phyloP scores from a whole-genome alignment of 2,797 vertebrate species.

The Cygnus olor region DNA sequence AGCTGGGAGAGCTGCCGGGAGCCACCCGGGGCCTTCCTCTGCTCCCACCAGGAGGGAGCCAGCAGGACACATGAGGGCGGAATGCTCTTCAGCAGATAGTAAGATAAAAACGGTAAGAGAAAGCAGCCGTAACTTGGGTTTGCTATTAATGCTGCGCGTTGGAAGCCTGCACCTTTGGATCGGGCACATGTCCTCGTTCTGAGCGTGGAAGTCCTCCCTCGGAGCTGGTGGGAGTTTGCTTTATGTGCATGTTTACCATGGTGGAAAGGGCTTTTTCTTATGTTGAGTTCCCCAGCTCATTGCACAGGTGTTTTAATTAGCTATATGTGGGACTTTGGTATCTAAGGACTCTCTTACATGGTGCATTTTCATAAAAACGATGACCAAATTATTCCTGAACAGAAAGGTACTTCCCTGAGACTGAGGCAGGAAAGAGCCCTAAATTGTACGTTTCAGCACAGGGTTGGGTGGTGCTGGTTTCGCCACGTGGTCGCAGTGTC shows the following conservation, averaged over 20 bases:
- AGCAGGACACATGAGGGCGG: accelerated
- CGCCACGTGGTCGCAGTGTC: background rate
- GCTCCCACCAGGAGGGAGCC: background rate
- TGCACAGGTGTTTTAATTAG: background rate
- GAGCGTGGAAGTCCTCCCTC: background rate
- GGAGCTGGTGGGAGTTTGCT: background rate
- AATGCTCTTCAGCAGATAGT: background rate
- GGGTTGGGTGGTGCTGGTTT: accelerated
- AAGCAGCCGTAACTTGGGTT: background rate
- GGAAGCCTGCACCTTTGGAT: accelerated
- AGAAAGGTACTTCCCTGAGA: accelerated
- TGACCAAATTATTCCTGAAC: background rate
- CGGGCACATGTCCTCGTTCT: accelerated
- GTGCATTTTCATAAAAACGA: accelerated
- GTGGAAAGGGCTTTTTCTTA: background rate
- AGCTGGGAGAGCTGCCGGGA: background rate
- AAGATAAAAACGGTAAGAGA: background rate
- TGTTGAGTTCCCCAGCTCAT: background rate
- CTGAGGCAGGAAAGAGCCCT: background rate
- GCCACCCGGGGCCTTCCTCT: background rate
- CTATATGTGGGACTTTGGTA: background rate
- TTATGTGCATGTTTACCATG: background rate
- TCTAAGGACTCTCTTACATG: background rate
- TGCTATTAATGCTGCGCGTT: accelerated
- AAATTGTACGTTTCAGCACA: background rate